Evolutionary conservation across 2,888 invertebrate species (phyloP).

Genomic region (Apodemia duryi): DNA sequence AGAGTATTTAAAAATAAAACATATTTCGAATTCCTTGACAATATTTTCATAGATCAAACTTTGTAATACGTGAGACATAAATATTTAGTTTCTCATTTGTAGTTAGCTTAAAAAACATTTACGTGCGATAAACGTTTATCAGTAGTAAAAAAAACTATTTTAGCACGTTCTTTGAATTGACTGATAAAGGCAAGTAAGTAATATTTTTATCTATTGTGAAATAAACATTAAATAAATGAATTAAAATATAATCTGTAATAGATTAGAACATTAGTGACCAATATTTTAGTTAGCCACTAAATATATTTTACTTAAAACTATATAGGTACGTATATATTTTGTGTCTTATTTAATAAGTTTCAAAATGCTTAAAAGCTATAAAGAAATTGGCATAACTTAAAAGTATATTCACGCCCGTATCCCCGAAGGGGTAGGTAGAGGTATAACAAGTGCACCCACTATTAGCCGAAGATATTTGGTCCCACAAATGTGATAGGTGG

Average conservation of each 20-base stretch:
- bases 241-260: not conserved
- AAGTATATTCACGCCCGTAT: no score
- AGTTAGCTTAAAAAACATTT: not conserved
- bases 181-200: not conserved
- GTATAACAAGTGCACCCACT: no score
- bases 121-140: not conserved
- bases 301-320: no score
- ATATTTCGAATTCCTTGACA: not conserved
- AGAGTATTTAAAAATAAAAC: not conserved
- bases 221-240: not conserved
- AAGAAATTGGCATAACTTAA: no score
- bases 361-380: no score
- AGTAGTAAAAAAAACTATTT: not conserved
- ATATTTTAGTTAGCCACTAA: not conserved
- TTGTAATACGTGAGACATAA: not conserved
- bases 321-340: not conserved
- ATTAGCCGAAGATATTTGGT: no score
- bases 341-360: no score
- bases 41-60: conserved; percentile 1
- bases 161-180: not conserved
- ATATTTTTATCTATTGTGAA: not conserved
- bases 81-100: not conserved
- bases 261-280: not conserved
- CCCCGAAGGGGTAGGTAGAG: no score
- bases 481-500: no score